Conservation (phyloP, 2,797 vertebrate species). For the Urocyon cinereoargenteus region DNA sequence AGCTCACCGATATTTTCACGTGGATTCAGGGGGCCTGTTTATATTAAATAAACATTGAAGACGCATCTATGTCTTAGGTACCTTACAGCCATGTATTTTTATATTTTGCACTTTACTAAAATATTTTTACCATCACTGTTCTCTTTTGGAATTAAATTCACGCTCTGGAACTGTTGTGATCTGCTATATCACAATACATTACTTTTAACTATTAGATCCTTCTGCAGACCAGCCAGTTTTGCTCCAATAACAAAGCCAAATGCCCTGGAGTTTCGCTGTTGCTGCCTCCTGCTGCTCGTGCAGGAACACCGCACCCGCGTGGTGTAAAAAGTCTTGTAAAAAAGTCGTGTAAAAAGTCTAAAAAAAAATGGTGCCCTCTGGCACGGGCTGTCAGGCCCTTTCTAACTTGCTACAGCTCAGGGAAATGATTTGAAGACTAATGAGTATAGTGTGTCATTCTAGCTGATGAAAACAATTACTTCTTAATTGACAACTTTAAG, state of each 20-base stretch:
- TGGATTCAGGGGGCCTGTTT: not conserved
- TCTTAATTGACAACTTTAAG: not conserved
- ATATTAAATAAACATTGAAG: not conserved
- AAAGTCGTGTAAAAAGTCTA: not conserved
- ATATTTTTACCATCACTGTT: not conserved
- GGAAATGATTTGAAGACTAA: not conserved
- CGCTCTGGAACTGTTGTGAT: not conserved
- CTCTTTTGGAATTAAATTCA: not conserved
- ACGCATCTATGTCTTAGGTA: not conserved
- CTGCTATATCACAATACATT: not conserved
- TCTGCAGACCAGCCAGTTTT: not conserved
- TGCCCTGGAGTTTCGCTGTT: not conserved
- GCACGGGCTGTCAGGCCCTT: not conserved
- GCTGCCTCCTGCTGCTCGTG: not conserved
- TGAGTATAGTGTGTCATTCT: not conserved
- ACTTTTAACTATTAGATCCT: not conserved
- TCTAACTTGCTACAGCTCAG: not conserved
- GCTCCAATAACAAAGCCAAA: not conserved
- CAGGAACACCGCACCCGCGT: not conserved
- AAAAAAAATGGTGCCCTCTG: too few relatives aligned
- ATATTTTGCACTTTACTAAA: not conserved
- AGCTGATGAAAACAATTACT: not conserved
- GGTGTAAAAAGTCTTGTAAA: not conserved
- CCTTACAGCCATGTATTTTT: not conserved
- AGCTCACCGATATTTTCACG: not conserved